These are phyloP conservation scores for Drosophila malerkotliana DNA, from an alignment of 1,140 invertebrate species.

Conservation along the genomic window DNA sequence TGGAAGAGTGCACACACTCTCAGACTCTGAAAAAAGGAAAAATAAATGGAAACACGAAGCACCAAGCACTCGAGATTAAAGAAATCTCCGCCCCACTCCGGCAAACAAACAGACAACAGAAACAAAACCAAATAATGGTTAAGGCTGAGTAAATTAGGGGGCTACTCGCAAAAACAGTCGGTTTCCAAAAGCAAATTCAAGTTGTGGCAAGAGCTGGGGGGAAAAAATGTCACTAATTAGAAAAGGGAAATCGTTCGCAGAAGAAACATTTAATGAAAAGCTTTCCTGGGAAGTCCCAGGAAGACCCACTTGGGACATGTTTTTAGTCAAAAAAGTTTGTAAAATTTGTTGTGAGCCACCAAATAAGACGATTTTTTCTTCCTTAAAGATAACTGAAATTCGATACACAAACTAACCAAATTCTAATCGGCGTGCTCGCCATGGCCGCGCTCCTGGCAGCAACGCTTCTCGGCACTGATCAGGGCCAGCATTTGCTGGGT, in stretches of 20 bases:
- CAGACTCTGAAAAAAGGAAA: constrained; percentile 14
- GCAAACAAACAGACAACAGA: constrained; percentile 37
- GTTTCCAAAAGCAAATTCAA: constrained; percentile 45
- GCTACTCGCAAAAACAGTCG: constrained; percentile 29
- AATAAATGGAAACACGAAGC: constrained; percentile 26
- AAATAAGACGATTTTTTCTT: not conserved
- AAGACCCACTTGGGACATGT: not conserved
- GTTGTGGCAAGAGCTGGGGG: constrained; percentile 3
- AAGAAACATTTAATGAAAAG: not conserved
- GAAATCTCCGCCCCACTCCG: constrained; percentile 31
- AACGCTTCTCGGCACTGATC: constrained; percentile 18
- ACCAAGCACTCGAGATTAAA: constrained; percentile 48
- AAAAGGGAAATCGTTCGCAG: constrained; percentile 22
- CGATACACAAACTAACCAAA: constrained; percentile 3
- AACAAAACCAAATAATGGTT: constrained; percentile 59
- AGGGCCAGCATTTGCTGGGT: constrained; percentile 49
- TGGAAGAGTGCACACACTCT: constrained; percentile 75
- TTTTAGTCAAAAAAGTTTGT: not conserved
- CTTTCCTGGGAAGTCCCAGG: not conserved
- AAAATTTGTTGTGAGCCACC: not conserved
- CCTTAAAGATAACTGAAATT: constrained; percentile 14
- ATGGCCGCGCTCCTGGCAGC: not conserved
- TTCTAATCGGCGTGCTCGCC: constrained; percentile 13
- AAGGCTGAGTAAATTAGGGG: constrained; percentile 51
- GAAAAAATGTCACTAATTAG: constrained; percentile 69